Base-by-base conservation (phyloP, 2,113 vertebrate genomes). In the Nematolebias whitei region DNA sequence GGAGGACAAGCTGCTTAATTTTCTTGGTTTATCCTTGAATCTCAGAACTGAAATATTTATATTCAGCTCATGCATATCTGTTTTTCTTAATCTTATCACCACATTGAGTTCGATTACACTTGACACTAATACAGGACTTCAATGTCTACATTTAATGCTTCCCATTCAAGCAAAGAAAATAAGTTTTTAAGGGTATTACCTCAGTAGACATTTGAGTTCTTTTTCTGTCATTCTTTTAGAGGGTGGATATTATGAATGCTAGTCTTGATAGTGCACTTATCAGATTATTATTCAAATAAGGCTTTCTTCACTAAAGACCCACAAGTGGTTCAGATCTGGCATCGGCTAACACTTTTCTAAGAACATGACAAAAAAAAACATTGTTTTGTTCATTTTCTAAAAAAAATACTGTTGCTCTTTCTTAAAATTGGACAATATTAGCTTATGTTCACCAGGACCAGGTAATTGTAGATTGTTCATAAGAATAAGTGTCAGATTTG, bases 211-310 rank as follows among this genome's bases (percentile, higher is more conserved):
- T 82, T 80, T 62, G 41, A 39, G 50, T 12, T 52, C 44, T 19
- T 35, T 51, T 78, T 13, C 16, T 23, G 26, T 51, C 43, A 22
- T 68, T 41, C 41, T 53, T 24, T 71, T 10, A 44, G 39, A 59
- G 51, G 71, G 68, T 65, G 59, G 61, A 67, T 76, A 74, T 76
- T 56, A 78, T 71, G 47, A 76, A 80, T 62, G 55, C 20, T 71
- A 66, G 55, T 52, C 38, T 58, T 52, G 61, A 82, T 84, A 80
- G 56, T 77, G n/a, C 68, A 63, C 79, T 81, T 87, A 83, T 68
- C 23, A 66, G 39, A 65, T 76, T 41, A 79, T 88, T 88, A 86
- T 85, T 78, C 71, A 82, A 90, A 91, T 76, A 61, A 71, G 82
- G 81, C 82, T 83, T 88, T 87, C 71, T 71, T 57, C 77, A 79